These are phyloP conservation scores for Listronotus bonariensis DNA, from an alignment of 1,140 invertebrate species.

Conservation along the genomic window DNA sequence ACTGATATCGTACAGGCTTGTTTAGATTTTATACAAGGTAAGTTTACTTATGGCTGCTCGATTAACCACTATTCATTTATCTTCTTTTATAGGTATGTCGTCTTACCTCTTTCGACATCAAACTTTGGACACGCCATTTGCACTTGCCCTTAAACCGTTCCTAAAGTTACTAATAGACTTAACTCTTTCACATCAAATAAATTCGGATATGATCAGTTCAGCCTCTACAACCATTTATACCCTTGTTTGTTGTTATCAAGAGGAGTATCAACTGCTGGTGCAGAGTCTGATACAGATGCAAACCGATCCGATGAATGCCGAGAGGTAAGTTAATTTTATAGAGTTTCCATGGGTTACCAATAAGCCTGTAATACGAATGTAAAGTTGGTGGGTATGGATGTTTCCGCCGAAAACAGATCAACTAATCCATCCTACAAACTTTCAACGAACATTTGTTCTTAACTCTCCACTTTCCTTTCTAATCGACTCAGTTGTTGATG, in stretches of 20 bases:
- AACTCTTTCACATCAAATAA: conserved; percentile 70
- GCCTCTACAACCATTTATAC: conserved; percentile 70
- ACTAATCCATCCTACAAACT: too few species aligned
- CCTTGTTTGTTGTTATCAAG: conserved; percentile 73
- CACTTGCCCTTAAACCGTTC: conserved; percentile 66
- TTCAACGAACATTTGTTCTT: too few species aligned
- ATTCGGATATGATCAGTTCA: conserved; percentile 65
- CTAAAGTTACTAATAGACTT: conserved; percentile 73
- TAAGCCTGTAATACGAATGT: too few species aligned
- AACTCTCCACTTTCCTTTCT: too few species aligned
- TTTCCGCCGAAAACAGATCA: too few species aligned
- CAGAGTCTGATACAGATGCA: conserved; percentile 66
- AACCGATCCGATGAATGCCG: conserved; percentile 60
- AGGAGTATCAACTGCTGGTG: conserved; percentile 69
- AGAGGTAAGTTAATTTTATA: conserved; percentile 44
- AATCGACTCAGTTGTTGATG: too few species aligned
- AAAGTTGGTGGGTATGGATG: too few species aligned
- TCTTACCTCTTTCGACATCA: conserved; percentile 56
- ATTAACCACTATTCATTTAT: neutral
- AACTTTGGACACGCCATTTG: conserved; percentile 56
- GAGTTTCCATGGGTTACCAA: too few species aligned
- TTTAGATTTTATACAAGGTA: conserved; percentile 67
- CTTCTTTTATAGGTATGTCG: conserved; percentile 51
- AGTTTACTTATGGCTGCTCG: neutral
- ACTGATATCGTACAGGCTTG: conserved; percentile 67